These are phyloP conservation scores for Drosophila gunungcola DNA, from an alignment of 1,140 invertebrate genomes.

Conservation along the genomic window DNA sequence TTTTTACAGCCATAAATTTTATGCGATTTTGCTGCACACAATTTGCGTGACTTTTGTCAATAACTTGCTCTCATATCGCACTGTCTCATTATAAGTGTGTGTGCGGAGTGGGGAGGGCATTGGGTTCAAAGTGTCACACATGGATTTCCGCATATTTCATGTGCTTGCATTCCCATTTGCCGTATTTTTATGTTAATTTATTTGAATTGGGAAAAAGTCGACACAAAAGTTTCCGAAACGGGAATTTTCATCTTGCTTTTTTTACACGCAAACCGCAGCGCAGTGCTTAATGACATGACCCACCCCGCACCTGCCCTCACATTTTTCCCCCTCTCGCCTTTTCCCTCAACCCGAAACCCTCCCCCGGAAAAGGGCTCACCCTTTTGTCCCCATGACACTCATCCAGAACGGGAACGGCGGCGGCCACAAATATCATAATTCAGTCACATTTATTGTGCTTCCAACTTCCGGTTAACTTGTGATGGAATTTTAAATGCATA, in stretches of 20 bases:
- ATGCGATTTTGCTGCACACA: constrained; percentile 44
- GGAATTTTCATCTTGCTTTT: constrained; percentile 39
- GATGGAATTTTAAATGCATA: constrained; percentile 50
- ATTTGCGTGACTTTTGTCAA: constrained; percentile 82
- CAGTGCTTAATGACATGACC: constrained; percentile 60
- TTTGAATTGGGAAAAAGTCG: constrained; percentile 62
- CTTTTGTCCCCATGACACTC: constrained; percentile 62
- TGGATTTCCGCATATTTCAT: constrained; percentile 75
- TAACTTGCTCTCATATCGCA: constrained; percentile 68
- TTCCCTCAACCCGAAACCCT: neutral
- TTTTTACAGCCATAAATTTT: constrained; percentile 63
- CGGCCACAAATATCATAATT: constrained; percentile 67
- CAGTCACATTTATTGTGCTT: constrained; percentile 72
- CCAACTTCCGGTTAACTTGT: constrained; percentile 72
- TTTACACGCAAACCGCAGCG: constrained; percentile 52
- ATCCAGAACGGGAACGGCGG: constrained; percentile 60
- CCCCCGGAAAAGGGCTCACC: constrained; percentile 13
- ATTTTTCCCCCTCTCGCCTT: neutral
- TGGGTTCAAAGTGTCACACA: constrained; percentile 63
- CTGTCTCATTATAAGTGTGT: constrained; percentile 10
- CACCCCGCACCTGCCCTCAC: constrained; percentile 1
- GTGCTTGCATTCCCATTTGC: constrained; percentile 63
- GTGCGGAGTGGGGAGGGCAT: neutral
- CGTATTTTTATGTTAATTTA: constrained; percentile 81
- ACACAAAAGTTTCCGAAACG: constrained; percentile 61